Percentiles rank a stretch among this genome's conserved stretches.
phyloP scores from a whole-genome alignment of 2,888 invertebrate genomes.

The Patella caerulea region DNA sequence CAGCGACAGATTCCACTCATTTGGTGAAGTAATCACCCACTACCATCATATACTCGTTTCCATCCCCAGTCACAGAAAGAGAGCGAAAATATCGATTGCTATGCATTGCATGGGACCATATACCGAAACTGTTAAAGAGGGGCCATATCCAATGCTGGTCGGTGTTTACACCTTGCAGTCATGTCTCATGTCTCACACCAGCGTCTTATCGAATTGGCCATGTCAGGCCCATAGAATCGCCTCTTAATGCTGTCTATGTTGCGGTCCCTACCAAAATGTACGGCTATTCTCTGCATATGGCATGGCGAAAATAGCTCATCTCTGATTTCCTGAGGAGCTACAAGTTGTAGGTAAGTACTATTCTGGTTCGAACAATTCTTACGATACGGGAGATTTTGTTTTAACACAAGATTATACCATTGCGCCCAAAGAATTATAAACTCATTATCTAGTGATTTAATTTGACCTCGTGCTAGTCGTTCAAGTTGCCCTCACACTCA shows the following conservation, averaged over 20 bases:
- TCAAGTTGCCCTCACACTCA: background rate
- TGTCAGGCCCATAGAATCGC: constrained; percentile 24
- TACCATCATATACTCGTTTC: constrained; percentile 16
- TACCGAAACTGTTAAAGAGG: background rate
- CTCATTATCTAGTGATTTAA: background rate
- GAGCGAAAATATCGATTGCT: constrained; percentile 8
- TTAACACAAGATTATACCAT: background rate
- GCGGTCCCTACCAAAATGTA: constrained; percentile 23
- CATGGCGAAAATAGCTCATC: background rate
- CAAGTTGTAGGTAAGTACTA: background rate
- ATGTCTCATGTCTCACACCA: constrained; percentile 19
- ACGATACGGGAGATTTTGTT: background rate
- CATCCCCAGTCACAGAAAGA: background rate
- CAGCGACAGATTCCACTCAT: background rate
- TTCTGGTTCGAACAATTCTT: background rate
- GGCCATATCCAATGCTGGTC: background rate
- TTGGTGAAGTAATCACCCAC: constrained; percentile 14
- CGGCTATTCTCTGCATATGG: constrained; percentile 11
- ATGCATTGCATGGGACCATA: background rate
- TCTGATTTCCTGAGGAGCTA: constrained; percentile 10
- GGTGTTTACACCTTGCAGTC: constrained; percentile 6
- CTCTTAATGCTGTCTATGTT: constrained; percentile 4
- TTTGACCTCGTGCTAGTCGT: background rate
- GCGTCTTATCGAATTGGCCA: background rate
- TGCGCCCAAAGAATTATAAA: background rate